Percentiles rank a stretch among this genome's conserved stretches.
These are phyloP conservation scores for Cordylochernes scorpioides DNA, from an alignment of 2,888 invertebrate species.

Conservation along the genomic window DNA sequence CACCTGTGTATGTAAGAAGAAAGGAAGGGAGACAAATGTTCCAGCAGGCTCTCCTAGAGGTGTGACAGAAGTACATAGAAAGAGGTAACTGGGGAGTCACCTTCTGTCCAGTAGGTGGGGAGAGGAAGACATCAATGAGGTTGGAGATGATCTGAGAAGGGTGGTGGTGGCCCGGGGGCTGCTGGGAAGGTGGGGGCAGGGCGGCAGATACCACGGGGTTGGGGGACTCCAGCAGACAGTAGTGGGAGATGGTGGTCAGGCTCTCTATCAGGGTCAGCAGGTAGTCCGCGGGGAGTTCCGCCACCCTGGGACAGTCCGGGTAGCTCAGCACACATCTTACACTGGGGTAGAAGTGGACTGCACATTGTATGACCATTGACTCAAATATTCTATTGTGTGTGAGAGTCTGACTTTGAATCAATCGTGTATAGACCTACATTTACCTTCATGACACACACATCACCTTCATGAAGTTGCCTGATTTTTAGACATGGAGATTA, in stretches of 20 bases:
- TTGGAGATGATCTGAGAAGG: constrained; percentile 41
- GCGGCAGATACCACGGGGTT: constrained; percentile 19
- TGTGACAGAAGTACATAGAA: too few relatives aligned
- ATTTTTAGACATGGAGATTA: too few relatives aligned
- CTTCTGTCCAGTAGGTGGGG: constrained; percentile 21
- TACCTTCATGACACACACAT: too few relatives aligned
- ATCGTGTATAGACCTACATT: too few relatives aligned
- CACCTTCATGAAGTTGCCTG: too few relatives aligned
- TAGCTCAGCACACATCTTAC: constrained; percentile 50
- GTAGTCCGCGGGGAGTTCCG: constrained; percentile 42
- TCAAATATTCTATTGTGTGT: too few relatives aligned
- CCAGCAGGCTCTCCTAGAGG: too few relatives aligned
- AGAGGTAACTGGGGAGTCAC: constrained; percentile 2
- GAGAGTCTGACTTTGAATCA: too few relatives aligned
- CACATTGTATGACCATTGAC: too few relatives aligned
- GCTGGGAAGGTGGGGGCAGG: constrained; percentile 17
- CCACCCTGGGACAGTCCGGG: constrained; percentile 49
- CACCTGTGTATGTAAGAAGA: too few relatives aligned
- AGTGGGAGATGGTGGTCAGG: constrained; percentile 47
- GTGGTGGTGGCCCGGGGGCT: constrained; percentile 10
- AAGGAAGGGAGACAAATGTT: too few relatives aligned
- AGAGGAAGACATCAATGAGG: constrained; percentile 50
- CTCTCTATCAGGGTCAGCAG: constrained; percentile 47
- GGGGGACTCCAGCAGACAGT: constrained; percentile 37
- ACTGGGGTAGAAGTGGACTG: too few relatives aligned